Evolutionary conservation across 2,888 invertebrate genomes (phyloP).

Genomic region (Macrostomum cliftonense): DNA sequence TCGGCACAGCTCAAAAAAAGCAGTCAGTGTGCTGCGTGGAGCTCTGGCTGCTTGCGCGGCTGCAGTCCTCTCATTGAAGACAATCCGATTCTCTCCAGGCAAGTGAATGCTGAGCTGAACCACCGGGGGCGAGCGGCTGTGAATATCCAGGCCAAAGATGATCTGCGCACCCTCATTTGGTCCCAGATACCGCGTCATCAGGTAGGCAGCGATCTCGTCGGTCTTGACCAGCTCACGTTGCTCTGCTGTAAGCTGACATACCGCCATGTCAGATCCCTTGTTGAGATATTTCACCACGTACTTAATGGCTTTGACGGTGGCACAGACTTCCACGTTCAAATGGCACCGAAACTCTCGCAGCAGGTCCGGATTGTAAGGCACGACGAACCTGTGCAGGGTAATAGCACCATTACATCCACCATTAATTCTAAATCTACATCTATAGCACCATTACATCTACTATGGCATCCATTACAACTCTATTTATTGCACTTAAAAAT

Average conservation of each 20-base stretch:
- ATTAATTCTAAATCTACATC: no score
- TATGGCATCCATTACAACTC: no score
- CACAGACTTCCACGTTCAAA: slow-evolving; percentile 25
- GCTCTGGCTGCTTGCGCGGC: no score
- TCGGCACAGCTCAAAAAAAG: slow-evolving; percentile 9
- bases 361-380: slow-evolving; percentile 30
- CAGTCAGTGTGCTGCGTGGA: neutral
- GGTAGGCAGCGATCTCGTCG: slow-evolving; percentile 24
- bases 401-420: no score
- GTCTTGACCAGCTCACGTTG: neutral
- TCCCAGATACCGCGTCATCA: slow-evolving; percentile 24
- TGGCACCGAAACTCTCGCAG: slow-evolving; percentile 15
- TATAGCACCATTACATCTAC: no score
- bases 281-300: slow-evolving; percentile 37
- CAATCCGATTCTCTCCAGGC: slow-evolving; percentile 16
- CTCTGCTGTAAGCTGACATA: slow-evolving; percentile 1
- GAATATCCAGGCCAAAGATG: slow-evolving; percentile 23
- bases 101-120: slow-evolving; percentile 16
- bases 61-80: slow-evolving; percentile 6
- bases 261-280: slow-evolving; percentile 22
- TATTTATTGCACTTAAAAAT: no score
- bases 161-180: slow-evolving; percentile 31
- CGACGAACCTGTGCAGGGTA: slow-evolving; percentile 18
- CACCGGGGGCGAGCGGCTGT: slow-evolving; percentile 19
- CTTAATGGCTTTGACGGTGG: slow-evolving; percentile 35